Conservation (phyloP, 2,797 vertebrate genomes). For the Acipenser oxyrinchus region DNA sequence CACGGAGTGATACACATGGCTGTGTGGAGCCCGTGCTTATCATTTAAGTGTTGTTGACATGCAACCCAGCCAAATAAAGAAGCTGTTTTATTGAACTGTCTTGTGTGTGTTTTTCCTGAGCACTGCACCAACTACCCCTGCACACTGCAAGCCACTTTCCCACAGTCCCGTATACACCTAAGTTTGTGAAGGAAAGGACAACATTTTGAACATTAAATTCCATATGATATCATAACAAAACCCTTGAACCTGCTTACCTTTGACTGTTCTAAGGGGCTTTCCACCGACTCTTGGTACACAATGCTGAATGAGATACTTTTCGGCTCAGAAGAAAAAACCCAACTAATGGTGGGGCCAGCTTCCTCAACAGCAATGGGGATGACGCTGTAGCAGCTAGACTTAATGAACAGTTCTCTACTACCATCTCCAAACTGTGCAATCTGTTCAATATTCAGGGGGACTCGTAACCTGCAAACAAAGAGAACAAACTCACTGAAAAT, state of each 20-base stretch:
- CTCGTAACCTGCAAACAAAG: slow-evolving; percentile 52
- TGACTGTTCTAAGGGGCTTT: slow-evolving; percentile 68
- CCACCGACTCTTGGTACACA: slow-evolving; percentile 68
- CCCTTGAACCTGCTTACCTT: slow-evolving; percentile 59
- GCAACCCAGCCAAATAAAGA: no score
- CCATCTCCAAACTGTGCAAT: slow-evolving; percentile 73
- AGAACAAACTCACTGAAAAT: neutral
- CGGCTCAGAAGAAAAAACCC: slow-evolving; percentile 90
- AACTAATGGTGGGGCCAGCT: slow-evolving; percentile 72
- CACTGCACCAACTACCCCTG: no score
- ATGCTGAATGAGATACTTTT: slow-evolving; percentile 90
- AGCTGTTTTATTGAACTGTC: no score
- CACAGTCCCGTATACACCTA: neutral
- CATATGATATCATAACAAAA: neutral
- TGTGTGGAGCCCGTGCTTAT: no score
- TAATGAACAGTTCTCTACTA: slow-evolving; percentile 78
- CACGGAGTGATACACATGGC: no score
- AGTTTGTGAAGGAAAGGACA: neutral
- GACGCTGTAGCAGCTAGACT: slow-evolving; percentile 81
- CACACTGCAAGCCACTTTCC: no score
- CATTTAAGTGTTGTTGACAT: no score
- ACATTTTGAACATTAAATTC: neutral
- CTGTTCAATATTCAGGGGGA: slow-evolving; percentile 73
- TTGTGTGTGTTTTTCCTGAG: no score
- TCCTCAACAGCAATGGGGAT: slow-evolving; percentile 67